Evolutionary conservation across 2,113 vertebrate genomes (phyloP).

Genomic region (Galemys pyrenaicus): DNA sequence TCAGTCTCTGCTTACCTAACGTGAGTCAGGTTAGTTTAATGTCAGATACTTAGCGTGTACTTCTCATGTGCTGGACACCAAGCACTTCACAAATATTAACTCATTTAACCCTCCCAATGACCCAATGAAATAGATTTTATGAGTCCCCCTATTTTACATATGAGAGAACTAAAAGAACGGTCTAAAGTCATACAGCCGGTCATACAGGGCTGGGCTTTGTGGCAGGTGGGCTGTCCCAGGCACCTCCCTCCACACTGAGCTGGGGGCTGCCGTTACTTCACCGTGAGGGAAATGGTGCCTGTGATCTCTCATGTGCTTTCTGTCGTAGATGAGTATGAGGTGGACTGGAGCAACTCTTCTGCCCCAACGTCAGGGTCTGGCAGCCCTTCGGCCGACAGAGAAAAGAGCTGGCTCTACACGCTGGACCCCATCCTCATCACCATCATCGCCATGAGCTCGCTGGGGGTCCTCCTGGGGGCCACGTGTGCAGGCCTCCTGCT

Average conservation of each 20-base stretch:
- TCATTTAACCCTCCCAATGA: background rate
- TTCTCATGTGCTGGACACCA: background rate
- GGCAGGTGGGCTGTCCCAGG: background rate
- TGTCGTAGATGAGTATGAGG: conserved; percentile 85
- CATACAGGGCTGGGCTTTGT: background rate
- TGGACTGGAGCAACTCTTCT: conserved; percentile 84
- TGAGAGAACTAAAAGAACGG: background rate
- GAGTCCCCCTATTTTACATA: background rate
- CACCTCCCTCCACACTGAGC: background rate
- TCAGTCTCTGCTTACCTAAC: background rate
- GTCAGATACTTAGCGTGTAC: background rate
- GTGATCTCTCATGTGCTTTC: conserved; percentile 69
- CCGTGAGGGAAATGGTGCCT: background rate
- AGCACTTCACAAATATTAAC: background rate
- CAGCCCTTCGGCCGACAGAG: conserved; percentile 90
- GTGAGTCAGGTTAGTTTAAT: background rate
- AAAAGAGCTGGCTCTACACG: conserved; percentile 96
- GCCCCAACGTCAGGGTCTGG: conserved; percentile 85
- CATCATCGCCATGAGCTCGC: conserved; percentile 99
- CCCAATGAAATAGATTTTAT: background rate
- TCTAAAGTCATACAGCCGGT: background rate
- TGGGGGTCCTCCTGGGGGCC: conserved; percentile 95
- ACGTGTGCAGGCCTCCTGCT: conserved; percentile 95
- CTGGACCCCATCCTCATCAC: conserved; percentile 98
- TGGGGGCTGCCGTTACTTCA: background rate